Evolutionary conservation across 1,140 invertebrate species (phyloP).

Genomic region (Nephotettix cincticeps): DNA sequence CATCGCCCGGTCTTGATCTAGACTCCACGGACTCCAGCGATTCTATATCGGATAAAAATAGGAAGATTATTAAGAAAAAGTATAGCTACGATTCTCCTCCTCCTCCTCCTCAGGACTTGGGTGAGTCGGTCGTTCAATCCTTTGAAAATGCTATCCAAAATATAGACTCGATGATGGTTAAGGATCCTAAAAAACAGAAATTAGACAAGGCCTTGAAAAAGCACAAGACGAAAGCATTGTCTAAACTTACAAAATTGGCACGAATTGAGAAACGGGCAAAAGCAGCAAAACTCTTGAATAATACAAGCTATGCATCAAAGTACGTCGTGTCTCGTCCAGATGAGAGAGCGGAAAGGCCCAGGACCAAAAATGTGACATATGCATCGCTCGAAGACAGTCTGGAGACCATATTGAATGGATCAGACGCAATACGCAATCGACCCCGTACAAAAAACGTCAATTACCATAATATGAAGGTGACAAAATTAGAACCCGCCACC

Average conservation of each 20-base stretch:
- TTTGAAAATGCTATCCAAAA: constrained; percentile 57
- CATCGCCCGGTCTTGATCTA: constrained; percentile 38
- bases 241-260: constrained; percentile 55
- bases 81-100: constrained; percentile 24
- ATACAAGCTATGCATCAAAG: constrained; percentile 34
- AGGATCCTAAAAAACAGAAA: constrained; percentile 46
- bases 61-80: constrained; percentile 46
- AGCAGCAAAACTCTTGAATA: constrained; percentile 36
- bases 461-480: constrained; percentile 56
- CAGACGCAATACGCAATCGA: constrained; percentile 53
- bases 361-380: constrained; percentile 41
- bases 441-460: constrained; percentile 63
- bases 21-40: constrained; percentile 44
- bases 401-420: constrained; percentile 43
- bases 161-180: constrained; percentile 53
- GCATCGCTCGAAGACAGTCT: constrained; percentile 37
- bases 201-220: constrained; percentile 32
- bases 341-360: constrained; percentile 16
- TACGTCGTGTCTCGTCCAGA: constrained; percentile 42
- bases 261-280: constrained; percentile 46
- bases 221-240: constrained; percentile 53
- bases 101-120: constrained; percentile 18
- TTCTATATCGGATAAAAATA: constrained; percentile 42
- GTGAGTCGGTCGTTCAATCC: constrained; percentile 50
- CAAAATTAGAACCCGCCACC: constrained; percentile 48